Conservation (phyloP, 1,140 invertebrate species). For the Chelonus insularis region DNA sequence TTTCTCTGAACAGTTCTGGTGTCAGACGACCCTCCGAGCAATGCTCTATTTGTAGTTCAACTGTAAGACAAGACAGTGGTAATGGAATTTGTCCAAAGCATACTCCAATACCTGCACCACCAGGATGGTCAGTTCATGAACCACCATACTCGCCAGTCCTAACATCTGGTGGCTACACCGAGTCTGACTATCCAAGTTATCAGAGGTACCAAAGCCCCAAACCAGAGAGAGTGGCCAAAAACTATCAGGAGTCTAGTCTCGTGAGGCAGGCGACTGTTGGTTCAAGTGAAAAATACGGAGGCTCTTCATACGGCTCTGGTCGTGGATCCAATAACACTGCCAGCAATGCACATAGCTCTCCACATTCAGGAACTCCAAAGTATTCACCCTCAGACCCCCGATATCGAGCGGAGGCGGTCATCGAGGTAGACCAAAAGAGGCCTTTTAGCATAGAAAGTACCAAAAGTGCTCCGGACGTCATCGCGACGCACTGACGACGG, state of each 20-base stretch:
- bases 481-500: constrained; percentile 77
- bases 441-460: constrained; percentile 77
- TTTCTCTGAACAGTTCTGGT: constrained; percentile 29
- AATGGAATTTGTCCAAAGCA: constrained; percentile 45
- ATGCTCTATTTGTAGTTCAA: constrained; percentile 43
- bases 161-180: constrained; percentile 30
- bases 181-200: constrained; percentile 41
- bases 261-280: constrained; percentile 62
- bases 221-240: constrained; percentile 30
- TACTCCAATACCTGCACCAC: constrained; percentile 49
- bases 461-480: constrained; percentile 85
- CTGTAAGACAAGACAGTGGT: constrained; percentile 34
- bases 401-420: constrained; percentile 68
- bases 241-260: constrained; percentile 27
- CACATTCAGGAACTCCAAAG: constrained; percentile 29
- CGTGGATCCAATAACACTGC: constrained; percentile 38
- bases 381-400: constrained; percentile 46
- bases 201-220: constrained; percentile 48
- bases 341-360: constrained; percentile 34
- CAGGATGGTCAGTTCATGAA: constrained; percentile 50
- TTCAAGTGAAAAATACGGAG: constrained; percentile 60
- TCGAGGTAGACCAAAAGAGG: constrained; percentile 66
- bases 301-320: constrained; percentile 40
- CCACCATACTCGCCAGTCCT: constrained; percentile 34
- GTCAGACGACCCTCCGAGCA: constrained; percentile 31